Evolutionary conservation across 2,888 invertebrate genomes (phyloP).

Genomic region (Synergus laeviventris): DNA sequence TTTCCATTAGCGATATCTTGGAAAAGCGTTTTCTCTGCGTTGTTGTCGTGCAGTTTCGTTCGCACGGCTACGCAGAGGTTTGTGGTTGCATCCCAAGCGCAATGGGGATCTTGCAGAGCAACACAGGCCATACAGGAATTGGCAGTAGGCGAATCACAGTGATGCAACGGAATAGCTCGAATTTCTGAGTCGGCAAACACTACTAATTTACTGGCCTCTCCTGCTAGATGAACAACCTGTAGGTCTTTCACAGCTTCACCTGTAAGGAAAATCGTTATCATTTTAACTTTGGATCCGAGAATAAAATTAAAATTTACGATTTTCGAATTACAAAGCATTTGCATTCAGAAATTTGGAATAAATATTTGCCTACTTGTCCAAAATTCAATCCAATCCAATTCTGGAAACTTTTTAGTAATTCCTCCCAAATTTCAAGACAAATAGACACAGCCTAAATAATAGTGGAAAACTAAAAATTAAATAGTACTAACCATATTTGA

Average conservation of each 20-base stretch:
- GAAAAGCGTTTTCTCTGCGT: conserved; percentile 80
- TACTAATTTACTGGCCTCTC: conserved; percentile 88
- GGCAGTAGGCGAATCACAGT: conserved; percentile 80
- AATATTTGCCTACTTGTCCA: too few species aligned
- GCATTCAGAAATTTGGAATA: too few species aligned
- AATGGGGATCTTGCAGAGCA: conserved; percentile 96
- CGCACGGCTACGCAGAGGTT: conserved; percentile 79
- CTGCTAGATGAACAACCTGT: conserved; percentile 80
- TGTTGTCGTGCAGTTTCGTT: conserved; percentile 79
- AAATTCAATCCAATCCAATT: too few species aligned
- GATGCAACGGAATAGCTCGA: conserved; percentile 89
- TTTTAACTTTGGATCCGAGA: not conserved
- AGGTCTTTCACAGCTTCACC: conserved; percentile 83
- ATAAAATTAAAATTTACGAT: not conserved
- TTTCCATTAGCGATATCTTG: conserved; percentile 86
- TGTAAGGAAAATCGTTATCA: conserved; percentile 46
- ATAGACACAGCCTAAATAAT: not conserved
- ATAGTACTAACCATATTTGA: conserved; percentile 69
- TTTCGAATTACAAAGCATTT: not conserved
- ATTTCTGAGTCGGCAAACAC: conserved; percentile 93
- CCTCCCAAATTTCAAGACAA: not conserved
- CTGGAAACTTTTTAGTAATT: too few species aligned
- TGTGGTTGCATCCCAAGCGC: conserved; percentile 91
- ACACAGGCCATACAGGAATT: conserved; percentile 87
- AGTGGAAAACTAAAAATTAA: not conserved